These are phyloP conservation scores for Argopecten irradians DNA, from an alignment of 1,140 invertebrate species.

Conservation along the genomic window DNA sequence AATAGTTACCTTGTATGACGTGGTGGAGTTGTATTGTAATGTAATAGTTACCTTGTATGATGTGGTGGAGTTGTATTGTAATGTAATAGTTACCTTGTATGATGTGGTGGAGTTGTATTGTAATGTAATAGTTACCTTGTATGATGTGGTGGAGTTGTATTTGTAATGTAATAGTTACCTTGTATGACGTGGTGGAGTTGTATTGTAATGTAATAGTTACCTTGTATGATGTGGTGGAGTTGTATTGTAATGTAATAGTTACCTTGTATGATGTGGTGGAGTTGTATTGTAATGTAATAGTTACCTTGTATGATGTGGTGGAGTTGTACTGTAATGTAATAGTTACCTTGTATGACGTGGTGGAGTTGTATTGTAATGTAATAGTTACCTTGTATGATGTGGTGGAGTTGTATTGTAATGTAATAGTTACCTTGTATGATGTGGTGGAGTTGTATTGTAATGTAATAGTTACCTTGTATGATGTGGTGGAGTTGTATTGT, in stretches of 20 bases:
- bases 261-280: slow-evolving; percentile 40
- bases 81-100: not conserved
- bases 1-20: not conserved
- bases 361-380: not conserved
- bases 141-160: not conserved
- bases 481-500: not conserved
- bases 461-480: not conserved
- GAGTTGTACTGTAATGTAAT: not conserved
- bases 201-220: no score
- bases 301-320: not conserved
- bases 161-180: not conserved
- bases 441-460: not conserved
- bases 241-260: not conserved
- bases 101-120: not conserved
- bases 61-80: not conserved
- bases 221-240: slow-evolving; percentile 10
- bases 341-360: not conserved
- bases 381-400: not conserved
- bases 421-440: not conserved
- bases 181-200: not conserved
- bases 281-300: not conserved
- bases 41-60: not conserved
- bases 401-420: not conserved
- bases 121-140: not conserved
- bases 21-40: not conserved